Conservation (phyloP, 2,888 invertebrate species). For the Melinaea menophilus region DNA sequence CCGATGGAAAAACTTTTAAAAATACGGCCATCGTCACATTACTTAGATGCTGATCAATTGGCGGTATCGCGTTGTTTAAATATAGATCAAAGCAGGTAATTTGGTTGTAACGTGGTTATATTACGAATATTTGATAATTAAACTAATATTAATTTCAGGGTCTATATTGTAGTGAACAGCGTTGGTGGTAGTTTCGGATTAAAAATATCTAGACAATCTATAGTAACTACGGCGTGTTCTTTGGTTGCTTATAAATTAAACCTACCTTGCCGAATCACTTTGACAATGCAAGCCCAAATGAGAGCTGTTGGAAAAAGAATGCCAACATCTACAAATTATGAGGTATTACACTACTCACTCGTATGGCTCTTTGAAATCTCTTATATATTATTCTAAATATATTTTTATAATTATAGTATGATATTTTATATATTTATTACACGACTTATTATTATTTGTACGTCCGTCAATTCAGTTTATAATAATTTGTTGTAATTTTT, state of each 20-base stretch:
- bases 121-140: background rate
- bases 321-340: slow-evolving; percentile 80
- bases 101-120: background rate
- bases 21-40: slow-evolving; percentile 78
- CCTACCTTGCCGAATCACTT: slow-evolving; percentile 83
- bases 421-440: background rate
- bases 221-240: slow-evolving; percentile 81
- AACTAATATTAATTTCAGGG: slow-evolving; percentile 35
- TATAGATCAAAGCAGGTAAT: slow-evolving; percentile 27
- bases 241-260: slow-evolving; percentile 81
- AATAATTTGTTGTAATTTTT: no score
- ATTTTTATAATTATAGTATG: background rate
- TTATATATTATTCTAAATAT: no score
- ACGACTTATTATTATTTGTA: background rate
- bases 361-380: no score
- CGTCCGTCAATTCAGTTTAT: no score
- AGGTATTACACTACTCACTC: slow-evolving; percentile 57
- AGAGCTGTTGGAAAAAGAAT: slow-evolving; percentile 82
- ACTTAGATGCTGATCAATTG: slow-evolving; percentile 59
- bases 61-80: slow-evolving; percentile 12
- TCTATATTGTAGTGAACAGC: slow-evolving; percentile 48
- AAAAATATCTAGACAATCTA: slow-evolving; percentile 81
- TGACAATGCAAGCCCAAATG: slow-evolving; percentile 86
- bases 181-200: slow-evolving; percentile 82
- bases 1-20: slow-evolving; percentile 84